Conservation (phyloP, 2,888 invertebrate genomes). For the Thereva unica region DNA sequence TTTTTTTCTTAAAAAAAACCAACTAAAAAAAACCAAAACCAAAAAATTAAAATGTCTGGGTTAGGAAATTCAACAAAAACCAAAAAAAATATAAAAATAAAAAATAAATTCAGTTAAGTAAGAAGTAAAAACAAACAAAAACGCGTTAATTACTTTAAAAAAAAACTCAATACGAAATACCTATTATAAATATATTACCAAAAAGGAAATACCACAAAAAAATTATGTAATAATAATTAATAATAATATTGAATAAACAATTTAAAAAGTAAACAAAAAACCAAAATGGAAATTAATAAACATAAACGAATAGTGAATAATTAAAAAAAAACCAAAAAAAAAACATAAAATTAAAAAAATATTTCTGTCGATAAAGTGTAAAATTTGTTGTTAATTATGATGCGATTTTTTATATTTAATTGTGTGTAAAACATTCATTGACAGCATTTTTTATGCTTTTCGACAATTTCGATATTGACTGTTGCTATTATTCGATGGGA, state of each 20-base stretch:
- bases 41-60: background rate
- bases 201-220: conserved; percentile 19
- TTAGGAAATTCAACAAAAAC: conserved; percentile 1
- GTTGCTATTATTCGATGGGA: conserved; percentile 19
- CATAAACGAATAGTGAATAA: conserved; percentile 28
- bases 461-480: conserved; percentile 27
- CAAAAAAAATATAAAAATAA: conserved; percentile 10
- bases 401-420: too few relatives aligned
- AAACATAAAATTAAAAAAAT: conserved; percentile 13
- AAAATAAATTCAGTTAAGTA: conserved; percentile 8
- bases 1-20: background rate
- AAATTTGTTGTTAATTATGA: conserved; percentile 3
- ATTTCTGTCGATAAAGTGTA: conserved; percentile 28
- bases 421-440: background rate
- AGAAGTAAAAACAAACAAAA: conserved; percentile 7
- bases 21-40: background rate
- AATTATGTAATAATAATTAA: conserved; percentile 32
- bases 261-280: conserved; percentile 28
- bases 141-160: conserved; percentile 19
- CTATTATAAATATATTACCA: conserved; percentile 21
- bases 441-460: conserved; percentile 26
- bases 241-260: conserved; percentile 21
- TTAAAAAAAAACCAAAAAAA: conserved; percentile 23
- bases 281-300: background rate
- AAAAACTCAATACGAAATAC: conserved; percentile 21